Base-by-base conservation (phyloP, 2,888 invertebrate species). In the Lasioglossum villosulum region DNA sequence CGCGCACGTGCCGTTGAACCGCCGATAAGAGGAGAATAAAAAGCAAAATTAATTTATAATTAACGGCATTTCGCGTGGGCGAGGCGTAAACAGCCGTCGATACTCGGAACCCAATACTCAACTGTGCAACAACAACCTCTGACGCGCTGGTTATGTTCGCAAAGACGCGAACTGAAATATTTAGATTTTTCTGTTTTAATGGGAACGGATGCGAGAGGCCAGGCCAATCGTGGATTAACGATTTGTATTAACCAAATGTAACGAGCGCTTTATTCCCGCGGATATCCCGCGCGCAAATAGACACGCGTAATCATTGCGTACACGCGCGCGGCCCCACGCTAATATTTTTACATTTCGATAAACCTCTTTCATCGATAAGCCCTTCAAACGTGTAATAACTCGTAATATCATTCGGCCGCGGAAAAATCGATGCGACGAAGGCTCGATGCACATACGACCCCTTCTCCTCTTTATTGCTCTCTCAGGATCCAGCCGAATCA, bases 171-270 rank as follows among this genome's bases (percentile, higher is more conserved):
- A 63, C 68, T 74, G 78, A 89, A 89, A 88, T 86, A 83, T 89
- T 89, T 88, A 86, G 80, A 89, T 86, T 89, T 84, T 89, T 89
- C 76, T 75, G 75, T 83, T 89, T 88, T 86, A 87, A 89, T 89
- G 88, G 84, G 78, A 89, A 89, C 88, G 83, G 86, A 82, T 83
- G 82, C 71, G 72, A 70, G 39, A 72, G 52, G 75, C 78, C 39
- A 68, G 66, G 79, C 72, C 86, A 78, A 81, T 78, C 81, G 78
- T 78, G 81, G 81, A 80, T 89, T 86, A 89, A 84, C 86, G 81
- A 88, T 89, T 86, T 88, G 80, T 88, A 89, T 89, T 88, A 89
- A 89, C 89, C 86, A 81, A 86, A 86, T 83, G 86, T 86, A 87
- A 86, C 86, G 78, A 78, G 76, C 75, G 86, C 86, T 86, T 86